Percentiles rank a stretch among this genome's conserved stretches.
phyloP scores from a whole-genome alignment of 2,888 invertebrate species.

The Glyphotaelius pellucidus region DNA sequence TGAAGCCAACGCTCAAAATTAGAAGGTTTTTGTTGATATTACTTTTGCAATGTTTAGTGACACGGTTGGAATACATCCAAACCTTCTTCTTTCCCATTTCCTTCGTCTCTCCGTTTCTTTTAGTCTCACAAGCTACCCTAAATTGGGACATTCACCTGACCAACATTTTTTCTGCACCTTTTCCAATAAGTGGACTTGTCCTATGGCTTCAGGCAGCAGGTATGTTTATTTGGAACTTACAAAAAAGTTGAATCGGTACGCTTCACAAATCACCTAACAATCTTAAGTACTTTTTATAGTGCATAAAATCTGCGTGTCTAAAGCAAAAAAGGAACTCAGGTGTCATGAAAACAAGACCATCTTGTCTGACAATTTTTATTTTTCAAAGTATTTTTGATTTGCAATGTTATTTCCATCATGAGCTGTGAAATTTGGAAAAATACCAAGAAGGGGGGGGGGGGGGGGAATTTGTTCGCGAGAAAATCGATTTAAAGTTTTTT shows the following conservation, averaged over 20 bases:
- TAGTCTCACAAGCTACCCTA: too few species aligned
- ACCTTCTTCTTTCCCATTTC: neutral
- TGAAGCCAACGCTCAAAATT: neutral
- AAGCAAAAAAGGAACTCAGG: neutral
- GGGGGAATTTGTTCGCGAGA: too few species aligned
- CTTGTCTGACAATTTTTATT: neutral
- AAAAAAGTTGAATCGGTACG: neutral
- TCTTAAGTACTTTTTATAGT: neutral
- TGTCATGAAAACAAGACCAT: neutral
- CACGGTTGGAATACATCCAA: neutral
- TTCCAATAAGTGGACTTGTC: neutral
- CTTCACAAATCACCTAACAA: neutral
- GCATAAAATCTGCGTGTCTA: neutral
- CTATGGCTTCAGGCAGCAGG: neutral
- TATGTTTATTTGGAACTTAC: neutral
- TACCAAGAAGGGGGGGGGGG: too few species aligned
- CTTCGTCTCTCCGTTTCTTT: too few species aligned
- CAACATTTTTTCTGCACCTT: neutral
- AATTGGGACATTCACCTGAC: too few species aligned
- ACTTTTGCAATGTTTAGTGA: neutral
- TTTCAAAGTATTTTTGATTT: neutral
- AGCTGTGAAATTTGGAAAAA: neutral
- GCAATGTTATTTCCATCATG: neutral
- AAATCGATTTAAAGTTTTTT: too few species aligned
- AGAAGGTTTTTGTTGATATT: neutral